Base-by-base conservation (phyloP, 2,888 invertebrate genomes). In the Notodonta ziczac region DNA sequence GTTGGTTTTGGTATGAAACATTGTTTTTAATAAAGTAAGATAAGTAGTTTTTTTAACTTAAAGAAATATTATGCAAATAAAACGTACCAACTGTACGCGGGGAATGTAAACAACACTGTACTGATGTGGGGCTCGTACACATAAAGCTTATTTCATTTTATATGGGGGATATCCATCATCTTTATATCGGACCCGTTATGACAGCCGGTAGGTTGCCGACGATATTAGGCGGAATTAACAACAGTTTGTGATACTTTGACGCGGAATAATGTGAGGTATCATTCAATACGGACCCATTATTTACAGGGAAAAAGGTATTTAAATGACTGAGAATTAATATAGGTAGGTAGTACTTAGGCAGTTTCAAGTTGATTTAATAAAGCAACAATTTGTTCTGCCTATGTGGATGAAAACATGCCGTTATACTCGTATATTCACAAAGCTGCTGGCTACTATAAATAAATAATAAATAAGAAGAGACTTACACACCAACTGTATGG, bases 161-260 rank as follows among this genome's bases (percentile, higher is more conserved):
- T 87, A 87, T 84, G 85, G 80, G 73, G 84, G 83, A 83, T 85
- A 92, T 92, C 90, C 89, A 93, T 93, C 91, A 93, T 89, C 82
- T 86, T 88, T 85, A 86, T 88, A 89, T 90, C 89, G 86, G 86
- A 81, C 83, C 85, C 74, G 83, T 81, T 87, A 83, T 87, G 89
- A 89, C 90, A 88, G 85, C 85, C 81, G 81, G 86, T 88, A 87
- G 87, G 88, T 88, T 90, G 86, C 82, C 82, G 84, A 79, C 86
- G 86, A 90, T 90, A 91, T 91, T 91, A 91, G 89, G 83, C 81
- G 80, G 86, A 90, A 91, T 92, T 89, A 91, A 91, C 90, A 89
- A 84, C 90, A 88, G 87, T 89, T 90, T 87, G 84, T 84, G 84
- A 88, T 85, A 89, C 87, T 90, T 86, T 87, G 89, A 90, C 89